phyloP scores from a whole-genome alignment of 2,113 vertebrate species.

The human region DNA sequence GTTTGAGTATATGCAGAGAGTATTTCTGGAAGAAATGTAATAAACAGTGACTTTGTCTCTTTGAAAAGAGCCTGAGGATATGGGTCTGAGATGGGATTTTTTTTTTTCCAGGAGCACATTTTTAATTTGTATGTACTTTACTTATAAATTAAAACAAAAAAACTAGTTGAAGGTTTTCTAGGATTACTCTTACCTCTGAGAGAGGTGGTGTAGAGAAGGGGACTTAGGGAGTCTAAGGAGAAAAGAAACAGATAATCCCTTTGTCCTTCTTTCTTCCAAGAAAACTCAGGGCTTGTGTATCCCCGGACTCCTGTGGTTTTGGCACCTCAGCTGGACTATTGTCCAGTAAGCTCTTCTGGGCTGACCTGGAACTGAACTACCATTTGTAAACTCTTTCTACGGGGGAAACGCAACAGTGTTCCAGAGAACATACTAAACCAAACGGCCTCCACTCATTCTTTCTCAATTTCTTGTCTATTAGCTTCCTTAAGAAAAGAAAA shows the following conservation, averaged over 20 bases:
- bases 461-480: neutral
- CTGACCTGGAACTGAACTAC: constrained; percentile 54
- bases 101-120: neutral
- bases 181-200: neutral
- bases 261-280: neutral
- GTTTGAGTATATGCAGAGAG: neutral
- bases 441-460: neutral
- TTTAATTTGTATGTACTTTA: neutral
- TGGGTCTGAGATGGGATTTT: neutral
- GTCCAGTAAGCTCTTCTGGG: constrained; percentile 49
- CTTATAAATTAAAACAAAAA: neutral
- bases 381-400: constrained; percentile 39
- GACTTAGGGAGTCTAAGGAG: neutral
- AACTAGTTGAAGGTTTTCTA: neutral
- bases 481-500: neutral
- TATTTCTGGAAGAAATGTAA: neutral
- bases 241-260: neutral
- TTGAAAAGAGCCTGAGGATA: neutral
- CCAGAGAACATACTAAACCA: neutral
- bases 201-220: neutral
- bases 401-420: neutral
- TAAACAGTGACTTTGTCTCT: neutral
- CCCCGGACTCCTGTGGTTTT: neutral
- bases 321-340: constrained; percentile 41
- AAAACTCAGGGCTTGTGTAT: neutral